These are phyloP conservation scores for Peromyscus aztecus DNA, from an alignment of 2,797 vertebrate species.

Conservation along the genomic window DNA sequence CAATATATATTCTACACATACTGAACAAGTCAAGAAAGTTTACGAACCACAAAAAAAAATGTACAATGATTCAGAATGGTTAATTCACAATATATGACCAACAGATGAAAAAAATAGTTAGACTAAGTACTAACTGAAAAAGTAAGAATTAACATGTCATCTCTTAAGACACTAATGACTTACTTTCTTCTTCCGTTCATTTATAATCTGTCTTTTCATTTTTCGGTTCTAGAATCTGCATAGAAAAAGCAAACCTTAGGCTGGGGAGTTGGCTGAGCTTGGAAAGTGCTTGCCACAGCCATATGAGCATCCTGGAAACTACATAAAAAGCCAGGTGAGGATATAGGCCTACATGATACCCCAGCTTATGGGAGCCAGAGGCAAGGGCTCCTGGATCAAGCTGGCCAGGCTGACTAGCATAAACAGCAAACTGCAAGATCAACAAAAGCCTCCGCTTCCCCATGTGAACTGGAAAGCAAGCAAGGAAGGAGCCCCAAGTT, in stretches of 20 bases:
- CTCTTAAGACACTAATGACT: background rate
- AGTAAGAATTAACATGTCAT: background rate
- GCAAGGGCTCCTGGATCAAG: background rate
- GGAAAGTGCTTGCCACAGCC: background rate
- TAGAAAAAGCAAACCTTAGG: background rate
- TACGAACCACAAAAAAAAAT: background rate
- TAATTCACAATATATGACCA: background rate
- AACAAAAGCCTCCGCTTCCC: background rate
- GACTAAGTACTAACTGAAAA: background rate
- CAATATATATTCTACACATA: background rate
- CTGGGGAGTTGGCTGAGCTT: background rate
- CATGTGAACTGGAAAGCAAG: no score
- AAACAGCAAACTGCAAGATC: background rate
- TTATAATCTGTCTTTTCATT: background rate
- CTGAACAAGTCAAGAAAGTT: background rate
- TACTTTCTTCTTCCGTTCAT: background rate
- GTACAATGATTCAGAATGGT: background rate
- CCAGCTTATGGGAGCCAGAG: background rate
- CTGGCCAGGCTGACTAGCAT: background rate
- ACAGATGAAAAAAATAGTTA: background rate
- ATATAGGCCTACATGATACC: no score
- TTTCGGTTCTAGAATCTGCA: background rate
- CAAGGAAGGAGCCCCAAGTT: background rate
- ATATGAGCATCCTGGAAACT: background rate
- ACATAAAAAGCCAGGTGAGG: background rate